These are phyloP conservation scores for Drosophila niveifrons DNA, from an alignment of 2,888 invertebrate genomes.

Conservation along the genomic window DNA sequence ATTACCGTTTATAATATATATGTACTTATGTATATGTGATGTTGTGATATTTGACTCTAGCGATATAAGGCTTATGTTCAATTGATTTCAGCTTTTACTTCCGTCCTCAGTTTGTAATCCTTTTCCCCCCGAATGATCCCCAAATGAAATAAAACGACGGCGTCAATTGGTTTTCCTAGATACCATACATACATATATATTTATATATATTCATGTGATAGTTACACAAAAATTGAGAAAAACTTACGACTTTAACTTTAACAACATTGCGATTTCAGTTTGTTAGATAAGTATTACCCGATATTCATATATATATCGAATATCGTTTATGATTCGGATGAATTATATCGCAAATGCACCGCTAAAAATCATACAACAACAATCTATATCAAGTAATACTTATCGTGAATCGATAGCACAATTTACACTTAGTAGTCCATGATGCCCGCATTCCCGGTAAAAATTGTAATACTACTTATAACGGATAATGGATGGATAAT, in stretches of 20 bases:
- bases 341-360: slow-evolving; percentile 26
- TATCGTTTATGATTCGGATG: slow-evolving; percentile 9
- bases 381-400: slow-evolving; percentile 24
- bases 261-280: slow-evolving; percentile 35
- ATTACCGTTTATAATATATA: slow-evolving; percentile 53
- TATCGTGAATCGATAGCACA: slow-evolving; percentile 43
- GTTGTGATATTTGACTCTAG: slow-evolving; percentile 70
- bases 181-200: slow-evolving; percentile 10
- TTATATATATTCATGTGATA: slow-evolving; percentile 60
- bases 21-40: slow-evolving; percentile 65
- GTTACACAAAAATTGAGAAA: slow-evolving; percentile 33
- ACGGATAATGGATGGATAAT: slow-evolving; percentile 5
- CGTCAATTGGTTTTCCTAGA: slow-evolving; percentile 46
- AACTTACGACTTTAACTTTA: slow-evolving; percentile 6
- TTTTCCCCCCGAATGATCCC: neutral
- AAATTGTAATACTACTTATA: slow-evolving; percentile 9
- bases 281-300: slow-evolving; percentile 39
- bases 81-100: slow-evolving; percentile 32
- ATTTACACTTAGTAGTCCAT: slow-evolving; percentile 5
- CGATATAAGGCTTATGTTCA: slow-evolving; percentile 53
- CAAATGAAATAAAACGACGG: neutral
- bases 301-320: slow-evolving; percentile 11
- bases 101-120: slow-evolving; percentile 31
- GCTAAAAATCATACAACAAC: slow-evolving; percentile 27
- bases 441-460: neutral